phyloP scores from a whole-genome alignment of 2,797 vertebrate species.

The Euphonia xanthogaster region DNA sequence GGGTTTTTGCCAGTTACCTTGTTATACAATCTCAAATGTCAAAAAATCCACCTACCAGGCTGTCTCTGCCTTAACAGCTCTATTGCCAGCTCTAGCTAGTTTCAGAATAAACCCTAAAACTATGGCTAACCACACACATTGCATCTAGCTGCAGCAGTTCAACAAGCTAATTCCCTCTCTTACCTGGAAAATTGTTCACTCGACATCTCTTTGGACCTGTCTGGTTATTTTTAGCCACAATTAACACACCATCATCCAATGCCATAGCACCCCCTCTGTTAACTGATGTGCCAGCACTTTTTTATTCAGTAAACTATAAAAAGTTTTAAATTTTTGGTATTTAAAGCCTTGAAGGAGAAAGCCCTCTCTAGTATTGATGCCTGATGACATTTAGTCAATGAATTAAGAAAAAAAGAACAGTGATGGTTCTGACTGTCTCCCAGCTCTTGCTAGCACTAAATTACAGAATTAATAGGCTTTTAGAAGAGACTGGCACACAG shows the following conservation, averaged over 20 bases:
- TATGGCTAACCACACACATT: not conserved
- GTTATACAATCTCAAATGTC: not conserved
- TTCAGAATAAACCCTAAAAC: not conserved
- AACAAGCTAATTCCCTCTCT: not conserved
- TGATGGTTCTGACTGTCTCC: conserved; percentile 42
- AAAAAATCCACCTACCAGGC: not conserved
- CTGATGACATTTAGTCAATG: conserved; percentile 76
- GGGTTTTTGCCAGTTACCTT: not conserved
- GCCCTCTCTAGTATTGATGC: conserved; percentile 42
- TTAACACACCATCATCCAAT: conserved; percentile 42
- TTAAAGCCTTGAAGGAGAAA: conserved; percentile 67
- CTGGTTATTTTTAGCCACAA: conserved; percentile 51
- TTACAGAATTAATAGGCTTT: conserved; percentile 81
- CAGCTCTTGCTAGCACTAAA: conserved; percentile 67
- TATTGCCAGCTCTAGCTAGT: not conserved
- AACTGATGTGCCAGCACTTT: conserved; percentile 55
- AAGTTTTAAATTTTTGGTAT: conserved; percentile 61
- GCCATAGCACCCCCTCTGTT: conserved; percentile 37
- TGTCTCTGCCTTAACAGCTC: not conserved
- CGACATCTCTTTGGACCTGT: not conserved
- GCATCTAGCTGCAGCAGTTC: not conserved
- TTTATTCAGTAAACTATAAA: conserved; percentile 65
- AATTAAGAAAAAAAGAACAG: conserved; percentile 25
- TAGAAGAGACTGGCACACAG: conserved; percentile 74
- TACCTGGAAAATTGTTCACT: not conserved